Evolutionary conservation across 2,888 invertebrate genomes (phyloP).

Genomic region (Protophormia terraenovae): DNA sequence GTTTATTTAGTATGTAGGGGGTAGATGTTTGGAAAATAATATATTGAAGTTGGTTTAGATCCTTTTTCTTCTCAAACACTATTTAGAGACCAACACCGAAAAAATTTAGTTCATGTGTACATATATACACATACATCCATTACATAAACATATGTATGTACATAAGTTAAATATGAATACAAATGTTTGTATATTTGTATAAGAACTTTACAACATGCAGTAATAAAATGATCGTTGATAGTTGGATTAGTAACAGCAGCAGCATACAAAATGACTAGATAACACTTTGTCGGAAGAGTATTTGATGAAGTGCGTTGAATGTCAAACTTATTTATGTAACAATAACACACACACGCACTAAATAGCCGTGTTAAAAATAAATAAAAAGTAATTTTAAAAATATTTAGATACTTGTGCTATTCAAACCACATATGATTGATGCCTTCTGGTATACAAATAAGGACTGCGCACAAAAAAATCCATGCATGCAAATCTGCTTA

Average conservation of each 20-base stretch:
- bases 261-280: not conserved
- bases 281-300: conserved; percentile 24
- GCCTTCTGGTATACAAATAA: too few relatives aligned
- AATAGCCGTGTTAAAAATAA: not conserved
- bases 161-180: not conserved
- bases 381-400: not conserved
- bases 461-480: too few relatives aligned
- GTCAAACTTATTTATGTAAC: conserved; percentile 3
- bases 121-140: not conserved
- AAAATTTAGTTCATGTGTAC: not conserved
- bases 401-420: not conserved
- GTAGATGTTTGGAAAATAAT: not conserved
- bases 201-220: not conserved
- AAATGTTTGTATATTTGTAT: not conserved
- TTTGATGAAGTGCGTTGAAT: conserved; percentile 45
- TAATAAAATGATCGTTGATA: conserved; percentile 38
- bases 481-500: too few relatives aligned
- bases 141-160: not conserved
- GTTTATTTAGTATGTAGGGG: conserved; percentile 27
- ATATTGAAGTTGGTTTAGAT: conserved; percentile 15
- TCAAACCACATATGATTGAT: too few relatives aligned
- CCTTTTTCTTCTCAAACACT: not conserved
- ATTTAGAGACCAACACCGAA: not conserved
- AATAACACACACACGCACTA: not conserved
- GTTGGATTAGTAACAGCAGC: conserved; percentile 34